Percentiles rank a stretch among this genome's conserved stretches.
phyloP scores from a whole-genome alignment of 2,888 invertebrate genomes.

The Tortrix viridana region DNA sequence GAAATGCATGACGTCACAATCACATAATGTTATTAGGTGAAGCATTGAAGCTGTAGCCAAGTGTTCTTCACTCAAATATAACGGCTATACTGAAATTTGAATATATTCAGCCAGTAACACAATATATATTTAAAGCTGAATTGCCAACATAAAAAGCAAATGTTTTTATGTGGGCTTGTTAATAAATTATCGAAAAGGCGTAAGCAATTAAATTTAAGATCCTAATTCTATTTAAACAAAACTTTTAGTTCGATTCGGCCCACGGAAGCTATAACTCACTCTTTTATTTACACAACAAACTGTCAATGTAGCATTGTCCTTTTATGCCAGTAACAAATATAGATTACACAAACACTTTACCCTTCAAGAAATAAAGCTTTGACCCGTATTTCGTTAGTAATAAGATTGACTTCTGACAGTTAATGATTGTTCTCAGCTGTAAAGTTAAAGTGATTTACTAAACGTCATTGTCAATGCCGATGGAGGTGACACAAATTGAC shows the following conservation, averaged over 20 bases:
- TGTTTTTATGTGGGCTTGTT: conserved; percentile 1
- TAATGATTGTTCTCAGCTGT: background rate
- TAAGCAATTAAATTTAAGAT: conserved; percentile 21
- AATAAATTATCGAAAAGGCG: conserved; percentile 23
- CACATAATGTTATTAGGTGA: no score
- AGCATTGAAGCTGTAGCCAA: background rate
- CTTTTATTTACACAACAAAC: conserved; percentile 28
- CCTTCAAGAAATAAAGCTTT: background rate
- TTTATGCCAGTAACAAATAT: conserved; percentile 19
- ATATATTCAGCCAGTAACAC: background rate
- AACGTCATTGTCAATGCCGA: conserved; percentile 20
- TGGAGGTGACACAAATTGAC: conserved; percentile 32
- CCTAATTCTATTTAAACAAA: conserved; percentile 26
- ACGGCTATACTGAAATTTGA: background rate
- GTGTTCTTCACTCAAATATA: background rate
- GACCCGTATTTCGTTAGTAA: background rate
- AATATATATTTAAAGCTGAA: background rate
- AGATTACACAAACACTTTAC: conserved; percentile 7
- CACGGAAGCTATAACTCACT: conserved; percentile 36
- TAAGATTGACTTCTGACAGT: conserved; percentile 5
- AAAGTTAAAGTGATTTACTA: conserved; percentile 7
- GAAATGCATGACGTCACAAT: background rate
- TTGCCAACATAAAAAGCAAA: background rate
- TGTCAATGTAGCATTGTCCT: conserved; percentile 34
- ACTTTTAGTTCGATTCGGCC: conserved; percentile 24